A percentile compares a stretch with the other conserved stretches of the same genome.
phyloP scores from a whole-genome alignment of 2,113 vertebrate genomes.

The Dermatemys mawii region DNA sequence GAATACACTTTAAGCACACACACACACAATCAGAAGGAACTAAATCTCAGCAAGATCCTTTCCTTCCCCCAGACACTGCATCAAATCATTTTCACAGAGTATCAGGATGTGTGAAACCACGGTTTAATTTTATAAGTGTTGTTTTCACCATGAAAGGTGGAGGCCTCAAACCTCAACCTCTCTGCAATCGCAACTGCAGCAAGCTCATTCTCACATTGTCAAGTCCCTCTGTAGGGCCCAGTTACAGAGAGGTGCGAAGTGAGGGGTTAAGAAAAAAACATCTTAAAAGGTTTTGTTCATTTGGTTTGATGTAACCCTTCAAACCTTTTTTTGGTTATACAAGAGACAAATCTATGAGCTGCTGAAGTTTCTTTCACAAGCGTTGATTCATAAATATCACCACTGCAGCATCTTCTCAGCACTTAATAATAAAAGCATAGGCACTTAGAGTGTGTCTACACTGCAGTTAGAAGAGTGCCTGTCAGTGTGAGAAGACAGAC shows the following conservation, averaged over 20 bases:
- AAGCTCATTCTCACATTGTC: not conserved
- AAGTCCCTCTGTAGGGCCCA: fast-evolving
- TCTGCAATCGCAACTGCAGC: slow-evolving; percentile 6
- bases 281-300: not conserved
- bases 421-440: fast-evolving
- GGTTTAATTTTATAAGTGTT: slow-evolving; percentile 41
- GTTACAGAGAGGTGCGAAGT: not conserved
- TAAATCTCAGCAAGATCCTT: slow-evolving; percentile 9
- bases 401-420: not conserved
- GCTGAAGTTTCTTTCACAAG: not conserved
- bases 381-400: not conserved
- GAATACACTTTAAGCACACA: not conserved
- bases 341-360: not conserved
- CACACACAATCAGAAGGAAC: slow-evolving; percentile 4
- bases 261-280: not conserved
- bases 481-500: not conserved
- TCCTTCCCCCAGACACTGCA: slow-evolving; percentile 36
- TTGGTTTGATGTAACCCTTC: not conserved
- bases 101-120: slow-evolving; percentile 66
- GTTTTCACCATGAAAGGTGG: slow-evolving; percentile 55
- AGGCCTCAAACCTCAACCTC: slow-evolving; percentile 10
- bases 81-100: slow-evolving; percentile 58
- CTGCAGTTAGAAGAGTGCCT: not conserved
- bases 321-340: not conserved
- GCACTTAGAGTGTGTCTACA: not conserved